Evolutionary conservation across 2,797 vertebrate genomes (phyloP).

Genomic region (Ambastaia sidthimunki): DNA sequence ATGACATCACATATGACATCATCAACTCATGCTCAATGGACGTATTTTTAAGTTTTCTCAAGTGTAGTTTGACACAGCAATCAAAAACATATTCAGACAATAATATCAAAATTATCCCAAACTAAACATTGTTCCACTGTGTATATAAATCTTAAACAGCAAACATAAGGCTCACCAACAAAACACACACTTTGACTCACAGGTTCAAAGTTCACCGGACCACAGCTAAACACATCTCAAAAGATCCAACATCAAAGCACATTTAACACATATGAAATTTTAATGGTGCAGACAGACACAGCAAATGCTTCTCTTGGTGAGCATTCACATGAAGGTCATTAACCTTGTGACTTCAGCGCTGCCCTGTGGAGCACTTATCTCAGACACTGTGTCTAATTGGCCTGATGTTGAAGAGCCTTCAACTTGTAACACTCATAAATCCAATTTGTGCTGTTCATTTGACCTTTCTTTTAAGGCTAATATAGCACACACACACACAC

Average conservation of each 20-base stretch:
- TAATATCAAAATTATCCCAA: neutral
- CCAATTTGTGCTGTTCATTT: slow-evolving; percentile 32
- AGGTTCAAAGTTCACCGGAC: slow-evolving; percentile 41
- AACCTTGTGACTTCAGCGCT: slow-evolving; percentile 26
- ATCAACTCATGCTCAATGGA: too few relatives aligned
- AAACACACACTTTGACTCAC: slow-evolving; percentile 28
- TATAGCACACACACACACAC: too few relatives aligned
- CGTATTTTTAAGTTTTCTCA: neutral
- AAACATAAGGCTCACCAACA: neutral
- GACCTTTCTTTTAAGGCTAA: neutral
- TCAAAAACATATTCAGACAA: slow-evolving; percentile 1
- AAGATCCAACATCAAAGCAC: slow-evolving; percentile 2
- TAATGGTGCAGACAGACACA: slow-evolving; percentile 2
- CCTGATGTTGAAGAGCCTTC: too few relatives aligned
- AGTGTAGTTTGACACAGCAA: neutral
- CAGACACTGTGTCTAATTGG: too few relatives aligned
- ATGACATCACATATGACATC: slow-evolving; percentile 31
- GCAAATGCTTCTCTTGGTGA: slow-evolving; percentile 16
- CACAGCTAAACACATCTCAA: slow-evolving; percentile 16
- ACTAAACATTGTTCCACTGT: neutral
- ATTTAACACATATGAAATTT: neutral
- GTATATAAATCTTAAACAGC: neutral
- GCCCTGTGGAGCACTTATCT: too few relatives aligned
- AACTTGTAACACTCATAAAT: slow-evolving; percentile 54
- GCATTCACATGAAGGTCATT: slow-evolving; percentile 22